Percentiles rank a stretch among this genome's conserved stretches.
Evolutionary conservation across 2,113 vertebrate genomes (phyloP).

Genomic region (Psilopogon haemacephalus): DNA sequence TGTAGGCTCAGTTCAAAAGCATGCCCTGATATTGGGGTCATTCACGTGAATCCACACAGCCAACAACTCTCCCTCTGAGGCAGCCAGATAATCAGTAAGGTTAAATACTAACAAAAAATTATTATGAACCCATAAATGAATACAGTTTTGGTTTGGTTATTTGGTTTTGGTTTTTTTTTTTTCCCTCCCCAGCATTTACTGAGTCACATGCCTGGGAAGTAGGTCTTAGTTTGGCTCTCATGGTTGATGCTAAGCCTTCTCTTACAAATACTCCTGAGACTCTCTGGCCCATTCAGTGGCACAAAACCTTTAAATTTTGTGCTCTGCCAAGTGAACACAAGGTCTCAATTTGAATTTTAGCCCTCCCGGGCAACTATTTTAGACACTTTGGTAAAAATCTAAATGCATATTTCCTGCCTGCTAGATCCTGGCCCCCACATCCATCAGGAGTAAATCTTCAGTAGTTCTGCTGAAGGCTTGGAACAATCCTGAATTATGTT

Average conservation of each 20-base stretch:
- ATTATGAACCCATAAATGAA: neutral
- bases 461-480: neutral
- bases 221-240: constrained; percentile 21
- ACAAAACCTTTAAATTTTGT: constrained; percentile 48
- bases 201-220: constrained; percentile 28
- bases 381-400: constrained; percentile 1
- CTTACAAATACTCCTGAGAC: constrained; percentile 13
- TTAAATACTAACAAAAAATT: neutral
- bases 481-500: constrained; percentile 28
- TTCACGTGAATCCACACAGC: neutral
- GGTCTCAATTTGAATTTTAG: constrained; percentile 43
- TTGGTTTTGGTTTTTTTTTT: neutral
- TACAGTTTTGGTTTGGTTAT: too few relatives aligned
- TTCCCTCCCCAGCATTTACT: neutral
- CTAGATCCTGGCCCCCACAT: neutral
- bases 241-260: neutral
- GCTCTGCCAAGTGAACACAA: constrained; percentile 36
- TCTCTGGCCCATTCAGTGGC: constrained; percentile 31
- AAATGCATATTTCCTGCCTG: constrained; percentile 24
- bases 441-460: constrained; percentile 37
- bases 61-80: neutral
- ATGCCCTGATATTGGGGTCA: neutral
- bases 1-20: neutral
- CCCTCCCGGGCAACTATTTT: constrained; percentile 37
- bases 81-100: neutral